Conservation (phyloP, 1,140 invertebrate species). For the Papilio machaon region DNA sequence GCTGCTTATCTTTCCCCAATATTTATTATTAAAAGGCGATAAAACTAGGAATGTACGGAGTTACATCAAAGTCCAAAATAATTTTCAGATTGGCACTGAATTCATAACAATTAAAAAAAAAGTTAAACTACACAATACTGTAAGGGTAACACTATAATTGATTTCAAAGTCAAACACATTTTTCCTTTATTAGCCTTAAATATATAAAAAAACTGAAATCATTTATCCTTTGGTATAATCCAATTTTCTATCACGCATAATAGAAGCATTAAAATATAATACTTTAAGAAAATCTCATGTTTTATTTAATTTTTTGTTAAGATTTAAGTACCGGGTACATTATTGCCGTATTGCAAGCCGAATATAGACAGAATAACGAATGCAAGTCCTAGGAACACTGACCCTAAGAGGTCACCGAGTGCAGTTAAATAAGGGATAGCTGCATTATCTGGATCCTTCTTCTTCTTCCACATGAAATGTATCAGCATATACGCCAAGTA, state of each 20-base stretch:
- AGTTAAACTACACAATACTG: slow-evolving; percentile 44
- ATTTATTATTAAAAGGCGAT: slow-evolving; percentile 31
- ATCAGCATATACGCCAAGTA: slow-evolving; percentile 94
- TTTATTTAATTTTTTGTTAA: not conserved
- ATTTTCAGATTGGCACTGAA: slow-evolving; percentile 47
- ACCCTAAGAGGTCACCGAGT: slow-evolving; percentile 95
- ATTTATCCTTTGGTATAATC: slow-evolving; percentile 31
- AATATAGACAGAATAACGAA: slow-evolving; percentile 90
- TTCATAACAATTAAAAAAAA: slow-evolving; percentile 31
- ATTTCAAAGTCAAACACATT: slow-evolving; percentile 17
- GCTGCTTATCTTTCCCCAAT: not conserved
- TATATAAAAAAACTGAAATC: not conserved
- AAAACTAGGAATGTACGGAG: slow-evolving; percentile 28
- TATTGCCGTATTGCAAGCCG: slow-evolving; percentile 82
- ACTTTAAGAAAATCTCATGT: slow-evolving; percentile 9
- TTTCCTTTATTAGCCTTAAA: slow-evolving; percentile 34
- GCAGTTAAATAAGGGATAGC: slow-evolving; percentile 98
- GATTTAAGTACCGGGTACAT: slow-evolving; percentile 52
- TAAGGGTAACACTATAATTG: slow-evolving; percentile 38
- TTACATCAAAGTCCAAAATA: slow-evolving; percentile 15
- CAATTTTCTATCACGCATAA: slow-evolving; percentile 4
- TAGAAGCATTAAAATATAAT: slow-evolving; percentile 25
- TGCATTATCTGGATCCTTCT: slow-evolving; percentile 98
- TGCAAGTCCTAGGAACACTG: slow-evolving; percentile 91
- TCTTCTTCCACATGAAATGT: slow-evolving; percentile 94